Percentiles rank a stretch among this genome's conserved stretches.
phyloP scores from a whole-genome alignment of 2,797 vertebrate genomes.

The Otolemur crassicaudatus region DNA sequence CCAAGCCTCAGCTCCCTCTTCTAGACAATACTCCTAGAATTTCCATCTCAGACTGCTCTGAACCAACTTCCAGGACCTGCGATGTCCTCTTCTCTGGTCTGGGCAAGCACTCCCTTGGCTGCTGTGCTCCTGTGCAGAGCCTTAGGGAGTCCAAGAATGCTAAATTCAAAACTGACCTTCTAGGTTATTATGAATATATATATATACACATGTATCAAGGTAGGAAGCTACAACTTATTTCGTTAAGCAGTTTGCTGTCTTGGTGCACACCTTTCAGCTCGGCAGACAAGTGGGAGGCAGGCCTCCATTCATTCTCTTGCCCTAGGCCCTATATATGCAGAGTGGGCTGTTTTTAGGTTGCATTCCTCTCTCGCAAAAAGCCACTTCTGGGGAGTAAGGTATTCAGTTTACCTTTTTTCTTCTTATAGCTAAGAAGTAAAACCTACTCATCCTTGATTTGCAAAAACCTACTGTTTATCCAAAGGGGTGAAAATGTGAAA shows the following conservation, averaged over 20 bases:
- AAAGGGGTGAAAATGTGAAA: background rate
- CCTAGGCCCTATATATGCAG: background rate
- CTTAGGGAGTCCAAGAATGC: background rate
- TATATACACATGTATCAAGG: background rate
- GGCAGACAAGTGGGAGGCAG: accelerated
- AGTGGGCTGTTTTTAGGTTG: background rate
- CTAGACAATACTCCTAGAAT: background rate
- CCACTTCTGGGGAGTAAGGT: background rate
- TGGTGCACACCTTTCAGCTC: background rate
- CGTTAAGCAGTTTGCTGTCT: background rate
- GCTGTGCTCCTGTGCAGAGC: background rate
- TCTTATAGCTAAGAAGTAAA: background rate
- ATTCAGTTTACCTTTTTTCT: background rate
- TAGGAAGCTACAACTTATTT: background rate
- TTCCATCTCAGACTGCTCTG: background rate
- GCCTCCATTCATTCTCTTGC: background rate
- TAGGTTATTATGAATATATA: background rate
- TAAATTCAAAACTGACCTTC: background rate
- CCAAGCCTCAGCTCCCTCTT: background rate
- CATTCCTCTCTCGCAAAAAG: background rate
- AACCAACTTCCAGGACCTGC: background rate
- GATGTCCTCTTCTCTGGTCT: background rate
- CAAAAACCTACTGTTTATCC: slow-evolving; percentile 7
- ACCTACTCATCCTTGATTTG: background rate
- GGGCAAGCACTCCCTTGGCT: background rate